phyloP scores from a whole-genome alignment of 2,888 invertebrate genomes.

The Celastrina argiolus region DNA sequence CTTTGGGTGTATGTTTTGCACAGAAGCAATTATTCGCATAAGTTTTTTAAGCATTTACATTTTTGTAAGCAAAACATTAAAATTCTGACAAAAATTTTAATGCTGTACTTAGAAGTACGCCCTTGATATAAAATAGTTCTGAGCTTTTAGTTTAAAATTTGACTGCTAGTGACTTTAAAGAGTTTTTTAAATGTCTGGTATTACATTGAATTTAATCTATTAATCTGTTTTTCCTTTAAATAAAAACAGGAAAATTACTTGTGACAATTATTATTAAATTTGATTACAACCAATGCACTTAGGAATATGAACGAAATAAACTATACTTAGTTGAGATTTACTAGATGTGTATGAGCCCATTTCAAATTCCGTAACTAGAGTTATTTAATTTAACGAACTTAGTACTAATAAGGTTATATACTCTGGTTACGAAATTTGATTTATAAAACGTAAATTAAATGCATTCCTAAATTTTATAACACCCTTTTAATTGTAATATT shows the following conservation, averaged over 20 bases:
- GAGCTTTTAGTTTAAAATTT: not conserved
- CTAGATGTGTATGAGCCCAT: not conserved
- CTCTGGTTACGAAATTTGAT: not conserved
- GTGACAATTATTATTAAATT: not conserved
- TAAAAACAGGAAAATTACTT: not conserved
- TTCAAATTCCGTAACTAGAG: not conserved
- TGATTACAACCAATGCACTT: not conserved
- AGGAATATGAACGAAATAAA: not conserved
- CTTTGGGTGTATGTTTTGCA: not conserved
- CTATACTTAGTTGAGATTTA: not conserved
- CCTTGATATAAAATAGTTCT: not conserved
- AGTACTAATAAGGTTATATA: not conserved
- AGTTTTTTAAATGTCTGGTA: not conserved
- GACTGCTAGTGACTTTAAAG: not conserved
- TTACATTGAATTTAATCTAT: not conserved
- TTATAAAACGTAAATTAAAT: not conserved
- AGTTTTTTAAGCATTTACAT: too few species aligned
- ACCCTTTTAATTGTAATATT: not conserved
- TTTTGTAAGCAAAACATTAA: not conserved
- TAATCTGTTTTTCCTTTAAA: not conserved
- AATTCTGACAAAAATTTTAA: not conserved
- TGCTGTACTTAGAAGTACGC: not conserved
- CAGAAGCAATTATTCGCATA: not conserved
- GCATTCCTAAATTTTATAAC: constrained; percentile 14
- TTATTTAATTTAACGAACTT: not conserved